phyloP scores from a whole-genome alignment of 2,113 vertebrate genomes.

The Ranitomeya variabilis region DNA sequence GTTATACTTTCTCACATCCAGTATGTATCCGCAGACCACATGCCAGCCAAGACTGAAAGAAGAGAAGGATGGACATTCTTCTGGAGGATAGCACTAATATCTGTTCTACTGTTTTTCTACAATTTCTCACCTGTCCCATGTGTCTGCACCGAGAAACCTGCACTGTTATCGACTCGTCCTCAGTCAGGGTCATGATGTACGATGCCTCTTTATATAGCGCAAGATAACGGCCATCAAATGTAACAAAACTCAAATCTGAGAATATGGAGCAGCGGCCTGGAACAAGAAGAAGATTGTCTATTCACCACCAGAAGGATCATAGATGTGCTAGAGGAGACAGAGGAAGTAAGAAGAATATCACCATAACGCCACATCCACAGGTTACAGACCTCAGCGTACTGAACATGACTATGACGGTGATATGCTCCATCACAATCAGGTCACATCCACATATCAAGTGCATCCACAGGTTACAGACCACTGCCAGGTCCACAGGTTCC shows the following conservation, averaged over 20 bases:
- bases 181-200: conserved; percentile 82
- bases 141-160: conserved; percentile 84
- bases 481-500: too few species aligned
- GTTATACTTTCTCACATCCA: too few species aligned
- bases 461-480: too few species aligned
- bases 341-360: too few species aligned
- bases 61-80: background rate
- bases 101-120: background rate
- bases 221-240: conserved; percentile 86
- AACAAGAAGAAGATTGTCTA: background rate
- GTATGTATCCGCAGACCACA: too few species aligned
- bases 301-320: background rate
- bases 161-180: conserved; percentile 82
- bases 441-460: too few species aligned
- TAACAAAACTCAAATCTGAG: conserved; percentile 90
- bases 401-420: too few species aligned
- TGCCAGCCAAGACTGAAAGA: too few species aligned
- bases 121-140: conserved; percentile 70
- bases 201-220: conserved; percentile 90
- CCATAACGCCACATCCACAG: background rate
- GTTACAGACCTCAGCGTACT: too few species aligned
- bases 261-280: conserved; percentile 93
- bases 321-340: too few species aligned
- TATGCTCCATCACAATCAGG: too few species aligned
- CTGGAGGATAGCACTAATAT: background rate